Conservation (phyloP, 2,113 vertebrate genomes). For the Athene noctua region DNA sequence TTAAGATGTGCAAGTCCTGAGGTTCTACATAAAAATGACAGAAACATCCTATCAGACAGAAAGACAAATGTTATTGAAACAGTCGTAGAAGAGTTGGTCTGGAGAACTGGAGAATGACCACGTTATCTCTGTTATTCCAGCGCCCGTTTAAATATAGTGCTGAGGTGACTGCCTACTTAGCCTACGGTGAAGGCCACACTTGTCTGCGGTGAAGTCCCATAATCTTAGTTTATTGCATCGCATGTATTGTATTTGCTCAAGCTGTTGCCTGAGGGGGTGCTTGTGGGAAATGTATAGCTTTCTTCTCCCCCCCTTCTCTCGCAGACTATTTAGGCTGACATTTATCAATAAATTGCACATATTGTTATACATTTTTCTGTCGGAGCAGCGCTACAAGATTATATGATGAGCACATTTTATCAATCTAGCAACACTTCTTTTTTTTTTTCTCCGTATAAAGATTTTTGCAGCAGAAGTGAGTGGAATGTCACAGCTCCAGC, state of each 20-base stretch:
- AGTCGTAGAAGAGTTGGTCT: not conserved
- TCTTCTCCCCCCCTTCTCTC: conserved; percentile 16
- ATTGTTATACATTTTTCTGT: conserved; percentile 68
- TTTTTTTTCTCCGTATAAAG: not conserved
- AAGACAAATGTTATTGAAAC: not conserved
- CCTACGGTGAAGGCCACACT: conserved; percentile 62
- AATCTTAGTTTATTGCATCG: conserved; percentile 67
- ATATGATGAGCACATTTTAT: conserved; percentile 64
- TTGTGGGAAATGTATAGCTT: conserved; percentile 69
- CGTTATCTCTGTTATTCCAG: conserved; percentile 31
- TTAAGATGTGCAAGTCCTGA: not conserved
- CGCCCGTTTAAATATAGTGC: conserved; percentile 56
- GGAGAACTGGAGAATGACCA: not conserved
- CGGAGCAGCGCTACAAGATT: not conserved
- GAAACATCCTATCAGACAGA: not conserved
- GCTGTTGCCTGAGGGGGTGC: conserved; percentile 67
- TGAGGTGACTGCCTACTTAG: conserved; percentile 66
- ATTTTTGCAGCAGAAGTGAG: conserved; percentile 38
- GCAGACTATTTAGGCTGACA: conserved; percentile 65
- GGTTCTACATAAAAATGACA: not conserved
- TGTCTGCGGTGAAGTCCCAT: conserved; percentile 52
- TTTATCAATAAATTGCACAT: conserved; percentile 69
- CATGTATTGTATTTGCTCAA: conserved; percentile 65
- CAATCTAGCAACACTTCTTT: not conserved
- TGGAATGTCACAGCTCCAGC: conserved; percentile 32